A percentile compares a stretch with the other conserved stretches of the same genome.
Conservation (phyloP, 2,113 vertebrate genomes). For the Anthoscopus minutus region DNA sequence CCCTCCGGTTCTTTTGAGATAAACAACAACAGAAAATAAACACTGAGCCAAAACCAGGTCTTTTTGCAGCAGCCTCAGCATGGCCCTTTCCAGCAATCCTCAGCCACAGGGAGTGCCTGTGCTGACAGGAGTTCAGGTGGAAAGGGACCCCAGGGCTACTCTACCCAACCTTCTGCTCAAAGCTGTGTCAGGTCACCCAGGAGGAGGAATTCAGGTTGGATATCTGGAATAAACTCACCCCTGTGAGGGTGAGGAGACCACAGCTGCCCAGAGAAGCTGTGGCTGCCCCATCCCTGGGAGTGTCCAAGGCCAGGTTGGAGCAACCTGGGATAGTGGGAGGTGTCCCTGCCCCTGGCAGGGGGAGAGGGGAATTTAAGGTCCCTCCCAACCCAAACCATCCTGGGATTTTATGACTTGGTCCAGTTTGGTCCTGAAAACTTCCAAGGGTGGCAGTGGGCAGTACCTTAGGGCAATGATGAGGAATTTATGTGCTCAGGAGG, state of each 20-base stretch:
- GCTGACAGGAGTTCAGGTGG: rapidly evolving
- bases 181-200: not conserved
- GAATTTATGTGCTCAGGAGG: not conserved
- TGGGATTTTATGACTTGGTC: not conserved
- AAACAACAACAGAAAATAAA: not conserved
- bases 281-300: not conserved
- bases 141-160: not conserved
- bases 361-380: not conserved
- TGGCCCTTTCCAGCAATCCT: rapidly evolving
- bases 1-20: not conserved
- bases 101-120: rapidly evolving
- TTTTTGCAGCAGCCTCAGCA: not conserved
- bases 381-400: not conserved
- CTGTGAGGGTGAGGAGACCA: not conserved
- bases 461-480: not conserved
- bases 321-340: not conserved
- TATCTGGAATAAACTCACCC: not conserved
- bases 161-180: not conserved
- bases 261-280: not conserved
- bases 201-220: not conserved
- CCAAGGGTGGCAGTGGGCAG: not conserved
- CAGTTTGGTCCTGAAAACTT: not conserved
- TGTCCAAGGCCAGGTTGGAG: not conserved
- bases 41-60: not conserved
- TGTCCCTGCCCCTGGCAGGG: not conserved